phyloP scores from a whole-genome alignment of 1,140 invertebrate species.

The Drosophila simulans region DNA sequence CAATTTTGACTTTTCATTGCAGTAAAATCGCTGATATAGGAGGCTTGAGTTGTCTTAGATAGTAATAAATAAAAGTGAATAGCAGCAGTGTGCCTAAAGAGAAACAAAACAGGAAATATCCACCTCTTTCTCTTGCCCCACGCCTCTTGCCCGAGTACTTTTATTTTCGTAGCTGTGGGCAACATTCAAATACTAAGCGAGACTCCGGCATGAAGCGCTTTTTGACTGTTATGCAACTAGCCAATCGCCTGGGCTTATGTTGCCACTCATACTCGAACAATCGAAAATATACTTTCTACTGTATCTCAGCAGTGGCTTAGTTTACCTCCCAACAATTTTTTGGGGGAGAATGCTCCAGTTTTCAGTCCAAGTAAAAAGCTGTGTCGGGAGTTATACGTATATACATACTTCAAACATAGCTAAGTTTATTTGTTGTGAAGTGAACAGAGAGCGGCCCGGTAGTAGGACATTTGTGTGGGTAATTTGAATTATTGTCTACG shows the following conservation, averaged over 20 bases:
- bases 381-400: neutral
- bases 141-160: slow-evolving; percentile 28
- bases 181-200: slow-evolving; percentile 56
- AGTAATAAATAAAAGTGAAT: slow-evolving; percentile 31
- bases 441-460: neutral
- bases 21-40: slow-evolving; percentile 25
- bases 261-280: slow-evolving; percentile 17
- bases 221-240: slow-evolving; percentile 50
- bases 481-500: slow-evolving; percentile 16
- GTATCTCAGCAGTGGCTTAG: neutral
- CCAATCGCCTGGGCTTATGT: slow-evolving; percentile 43
- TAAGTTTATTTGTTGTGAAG: slow-evolving; percentile 10
- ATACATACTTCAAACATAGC: neutral
- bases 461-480: neutral
- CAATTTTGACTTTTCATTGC: slow-evolving; percentile 31
- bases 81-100: slow-evolving; percentile 20
- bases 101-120: slow-evolving; percentile 54
- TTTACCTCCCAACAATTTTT: slow-evolving; percentile 26
- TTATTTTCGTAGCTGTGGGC: slow-evolving; percentile 32
- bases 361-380: slow-evolving; percentile 5
- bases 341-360: slow-evolving; percentile 44
- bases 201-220: slow-evolving; percentile 39
- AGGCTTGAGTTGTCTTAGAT: slow-evolving; percentile 11
- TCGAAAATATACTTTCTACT: slow-evolving; percentile 34
- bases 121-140: slow-evolving; percentile 33